Conservation (phyloP, 1,140 invertebrate genomes). For the Procambarus virginalis region DNA sequence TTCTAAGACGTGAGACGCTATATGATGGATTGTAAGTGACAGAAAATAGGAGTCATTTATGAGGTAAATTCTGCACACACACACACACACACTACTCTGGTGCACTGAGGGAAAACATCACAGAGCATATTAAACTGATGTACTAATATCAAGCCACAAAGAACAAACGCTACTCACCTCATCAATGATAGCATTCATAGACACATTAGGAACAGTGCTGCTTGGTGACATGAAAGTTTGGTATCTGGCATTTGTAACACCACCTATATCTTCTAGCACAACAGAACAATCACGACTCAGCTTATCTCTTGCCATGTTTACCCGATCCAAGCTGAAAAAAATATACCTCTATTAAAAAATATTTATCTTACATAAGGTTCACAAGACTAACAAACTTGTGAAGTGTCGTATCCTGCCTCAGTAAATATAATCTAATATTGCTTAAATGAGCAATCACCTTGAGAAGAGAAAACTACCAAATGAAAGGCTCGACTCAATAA, state of each 20-base stretch:
- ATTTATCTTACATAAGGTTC: too few species aligned
- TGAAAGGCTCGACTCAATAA: too few species aligned
- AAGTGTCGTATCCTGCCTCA: too few species aligned
- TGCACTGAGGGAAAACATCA: neutral
- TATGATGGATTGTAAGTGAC: neutral
- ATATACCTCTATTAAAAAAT: too few species aligned
- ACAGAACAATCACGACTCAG: constrained; percentile 35
- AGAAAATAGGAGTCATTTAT: neutral
- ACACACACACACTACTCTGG: neutral
- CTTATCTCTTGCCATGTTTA: constrained; percentile 16
- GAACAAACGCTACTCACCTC: constrained; percentile 2
- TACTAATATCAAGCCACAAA: neutral
- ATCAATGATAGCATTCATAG: constrained; percentile 12
- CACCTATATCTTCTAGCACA: constrained; percentile 34
- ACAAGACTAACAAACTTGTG: too few species aligned
- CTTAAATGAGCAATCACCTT: too few species aligned
- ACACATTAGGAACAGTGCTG: neutral
- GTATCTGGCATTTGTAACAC: constrained; percentile 28
- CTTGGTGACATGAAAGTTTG: constrained; percentile 22
- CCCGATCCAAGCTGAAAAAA: constrained; percentile 17
- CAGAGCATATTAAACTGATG: neutral
- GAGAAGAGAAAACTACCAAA: too few species aligned
- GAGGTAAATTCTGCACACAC: neutral
- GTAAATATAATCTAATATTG: too few species aligned
- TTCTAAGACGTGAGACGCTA: too few species aligned